Conservation (phyloP, 2,888 invertebrate genomes). For the Serrognathus titanus region DNA sequence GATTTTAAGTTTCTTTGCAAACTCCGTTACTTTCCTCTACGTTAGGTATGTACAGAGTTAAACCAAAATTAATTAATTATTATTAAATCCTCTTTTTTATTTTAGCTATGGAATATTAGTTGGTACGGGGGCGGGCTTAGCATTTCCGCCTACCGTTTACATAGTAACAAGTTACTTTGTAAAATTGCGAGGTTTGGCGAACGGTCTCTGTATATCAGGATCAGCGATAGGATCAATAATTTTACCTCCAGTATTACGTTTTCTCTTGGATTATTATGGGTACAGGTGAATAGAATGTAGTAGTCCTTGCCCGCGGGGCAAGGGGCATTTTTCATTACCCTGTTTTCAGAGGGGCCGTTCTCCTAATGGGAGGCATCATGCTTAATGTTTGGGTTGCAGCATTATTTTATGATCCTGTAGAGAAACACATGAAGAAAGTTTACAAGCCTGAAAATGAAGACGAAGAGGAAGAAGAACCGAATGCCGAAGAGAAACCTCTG, state of each 20-base stretch:
- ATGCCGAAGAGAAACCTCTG: slow-evolving; percentile 32
- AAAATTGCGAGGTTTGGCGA: slow-evolving; percentile 73
- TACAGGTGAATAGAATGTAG: slow-evolving; percentile 57
- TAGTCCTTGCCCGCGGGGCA: slow-evolving; percentile 26
- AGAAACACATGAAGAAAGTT: slow-evolving; percentile 72
- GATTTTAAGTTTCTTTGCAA: slow-evolving; percentile 79
- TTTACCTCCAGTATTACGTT: slow-evolving; percentile 72
- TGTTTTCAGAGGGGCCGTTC: slow-evolving; percentile 67
- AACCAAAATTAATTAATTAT: too few relatives aligned
- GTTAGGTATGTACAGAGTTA: slow-evolving; percentile 60
- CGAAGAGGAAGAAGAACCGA: slow-evolving; percentile 47
- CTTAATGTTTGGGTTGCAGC: slow-evolving; percentile 83
- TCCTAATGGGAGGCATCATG: slow-evolving; percentile 78
- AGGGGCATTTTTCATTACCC: slow-evolving; percentile 24
- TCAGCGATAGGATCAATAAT: slow-evolving; percentile 84
- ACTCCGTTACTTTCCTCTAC: slow-evolving; percentile 74
- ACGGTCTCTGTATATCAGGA: slow-evolving; percentile 85
- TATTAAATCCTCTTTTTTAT: slow-evolving; percentile 19
- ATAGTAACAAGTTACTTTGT: slow-evolving; percentile 87
- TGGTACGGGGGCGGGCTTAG: slow-evolving; percentile 78
- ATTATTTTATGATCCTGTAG: slow-evolving; percentile 79
- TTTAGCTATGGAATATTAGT: slow-evolving; percentile 77
- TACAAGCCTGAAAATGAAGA: slow-evolving; percentile 44
- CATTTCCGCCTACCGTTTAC: slow-evolving; percentile 86
- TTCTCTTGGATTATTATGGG: slow-evolving; percentile 69